A percentile compares a stretch with the other conserved stretches of the same genome.
These are phyloP conservation scores for Penaeus indicus DNA, from an alignment of 1,140 invertebrate species.

Conservation along the genomic window DNA sequence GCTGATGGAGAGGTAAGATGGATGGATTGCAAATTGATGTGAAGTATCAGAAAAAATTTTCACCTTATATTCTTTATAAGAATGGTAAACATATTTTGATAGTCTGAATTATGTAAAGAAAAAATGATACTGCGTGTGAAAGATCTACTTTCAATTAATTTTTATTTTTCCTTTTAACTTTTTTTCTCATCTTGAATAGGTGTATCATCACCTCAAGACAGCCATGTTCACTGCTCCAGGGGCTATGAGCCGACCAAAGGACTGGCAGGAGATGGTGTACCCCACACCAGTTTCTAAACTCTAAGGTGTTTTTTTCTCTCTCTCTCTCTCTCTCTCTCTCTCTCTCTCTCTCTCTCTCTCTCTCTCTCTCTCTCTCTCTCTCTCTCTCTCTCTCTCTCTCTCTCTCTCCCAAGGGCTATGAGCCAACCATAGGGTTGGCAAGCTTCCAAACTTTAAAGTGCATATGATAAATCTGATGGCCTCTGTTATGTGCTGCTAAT, in stretches of 20 bases:
- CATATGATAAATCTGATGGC: too few relatives aligned
- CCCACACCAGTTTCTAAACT: constrained; percentile 35
- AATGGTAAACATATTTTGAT: too few relatives aligned
- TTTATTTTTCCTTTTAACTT: not conserved
- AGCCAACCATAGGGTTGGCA: constrained; percentile 62
- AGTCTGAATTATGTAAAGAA: too few relatives aligned
- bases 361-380: too few relatives aligned
- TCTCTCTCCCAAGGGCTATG: constrained; percentile 11
- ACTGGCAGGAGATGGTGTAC: constrained; percentile 63
- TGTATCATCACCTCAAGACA: constrained; percentile 66
- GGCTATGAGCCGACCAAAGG: constrained; percentile 53
- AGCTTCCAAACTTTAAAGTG: constrained; percentile 37
- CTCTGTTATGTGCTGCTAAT: too few relatives aligned
- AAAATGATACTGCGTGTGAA: too few relatives aligned
- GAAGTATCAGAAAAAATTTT: not conserved
- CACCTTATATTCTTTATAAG: too few relatives aligned
- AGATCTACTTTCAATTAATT: not conserved
- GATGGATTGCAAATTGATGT: too few relatives aligned
- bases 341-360: too few relatives aligned
- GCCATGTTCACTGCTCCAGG: constrained; percentile 59
- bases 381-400: too few relatives aligned
- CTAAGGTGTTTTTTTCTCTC: not conserved
- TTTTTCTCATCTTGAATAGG: constrained; percentile 55
- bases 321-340: too few relatives aligned
- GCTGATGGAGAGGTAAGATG: constrained; percentile 82